Percentiles rank a stretch among this genome's conserved stretches.
These are phyloP conservation scores for Listronotus oregonensis DNA, from an alignment of 1,140 invertebrate genomes.

Conservation along the genomic window DNA sequence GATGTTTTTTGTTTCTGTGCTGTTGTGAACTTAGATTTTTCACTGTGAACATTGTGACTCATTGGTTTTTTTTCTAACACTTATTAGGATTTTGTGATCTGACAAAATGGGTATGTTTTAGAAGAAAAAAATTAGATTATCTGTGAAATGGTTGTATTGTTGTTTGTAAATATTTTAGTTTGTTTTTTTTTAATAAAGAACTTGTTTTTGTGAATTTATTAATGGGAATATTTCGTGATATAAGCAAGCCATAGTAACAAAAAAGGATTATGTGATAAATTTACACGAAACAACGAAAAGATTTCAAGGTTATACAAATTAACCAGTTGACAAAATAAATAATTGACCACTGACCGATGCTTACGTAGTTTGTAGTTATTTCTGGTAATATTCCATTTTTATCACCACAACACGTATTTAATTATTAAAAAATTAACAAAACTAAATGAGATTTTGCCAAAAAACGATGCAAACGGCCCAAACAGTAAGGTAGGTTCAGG, in stretches of 20 bases:
- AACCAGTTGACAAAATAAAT: constrained; percentile 1
- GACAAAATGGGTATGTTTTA: constrained; percentile 31
- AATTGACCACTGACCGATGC: too few relatives aligned
- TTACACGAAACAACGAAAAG: not conserved
- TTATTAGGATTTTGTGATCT: constrained; percentile 6
- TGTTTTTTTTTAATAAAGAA: not conserved
- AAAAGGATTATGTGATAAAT: constrained; percentile 4
- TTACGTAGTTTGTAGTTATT: too few relatives aligned
- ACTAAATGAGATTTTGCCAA: too few relatives aligned
- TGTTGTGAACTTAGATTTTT: constrained; percentile 4
- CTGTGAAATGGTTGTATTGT: not conserved
- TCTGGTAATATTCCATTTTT: too few relatives aligned
- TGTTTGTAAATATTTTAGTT: not conserved
- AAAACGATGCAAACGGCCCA: too few relatives aligned
- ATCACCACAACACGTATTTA: too few relatives aligned
- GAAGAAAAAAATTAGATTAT: not conserved
- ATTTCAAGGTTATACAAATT: constrained; percentile 5
- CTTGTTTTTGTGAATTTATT: not conserved
- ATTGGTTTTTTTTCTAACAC: constrained; percentile 14
- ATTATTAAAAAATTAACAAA: too few relatives aligned
- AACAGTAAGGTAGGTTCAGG: too few relatives aligned
- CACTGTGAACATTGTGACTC: constrained; percentile 33
- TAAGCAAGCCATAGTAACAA: not conserved
- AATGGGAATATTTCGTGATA: too few relatives aligned
- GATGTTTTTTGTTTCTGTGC: constrained; percentile 11